Evolutionary conservation across 2,888 invertebrate species (phyloP).

Genomic region (Acrocyrtus sp.): DNA sequence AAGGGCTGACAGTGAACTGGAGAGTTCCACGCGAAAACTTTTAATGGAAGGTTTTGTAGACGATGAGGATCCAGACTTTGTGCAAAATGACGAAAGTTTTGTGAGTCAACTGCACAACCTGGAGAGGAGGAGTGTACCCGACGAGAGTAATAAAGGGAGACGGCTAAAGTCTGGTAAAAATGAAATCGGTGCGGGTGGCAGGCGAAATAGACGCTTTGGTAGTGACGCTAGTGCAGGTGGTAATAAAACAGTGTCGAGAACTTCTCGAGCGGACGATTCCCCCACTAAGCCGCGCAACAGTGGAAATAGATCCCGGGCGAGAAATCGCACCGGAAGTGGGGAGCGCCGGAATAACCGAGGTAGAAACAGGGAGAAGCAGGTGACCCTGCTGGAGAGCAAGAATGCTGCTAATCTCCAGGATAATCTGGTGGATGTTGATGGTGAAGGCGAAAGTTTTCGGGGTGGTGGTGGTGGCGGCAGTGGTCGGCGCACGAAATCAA

Average conservation of each 20-base stretch:
- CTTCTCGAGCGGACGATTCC: slow-evolving; percentile 26
- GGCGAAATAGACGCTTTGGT: slow-evolving; percentile 50
- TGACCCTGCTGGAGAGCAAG: slow-evolving; percentile 35
- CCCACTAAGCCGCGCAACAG: slow-evolving; percentile 7
- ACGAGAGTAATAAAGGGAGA: slow-evolving; percentile 29
- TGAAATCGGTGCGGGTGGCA: slow-evolving; percentile 44
- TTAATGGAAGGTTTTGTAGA: slow-evolving; percentile 4
- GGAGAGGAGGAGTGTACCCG: slow-evolving; percentile 1
- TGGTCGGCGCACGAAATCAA: not conserved
- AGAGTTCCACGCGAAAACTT: slow-evolving; percentile 68
- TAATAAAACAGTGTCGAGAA: slow-evolving; percentile 38
- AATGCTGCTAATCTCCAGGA: slow-evolving; percentile 31
- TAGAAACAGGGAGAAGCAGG: slow-evolving; percentile 19
- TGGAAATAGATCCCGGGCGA: slow-evolving; percentile 28
- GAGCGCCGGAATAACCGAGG: slow-evolving; percentile 14
- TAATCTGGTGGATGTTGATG: slow-evolving; percentile 41
- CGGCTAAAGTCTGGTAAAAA: slow-evolving; percentile 9
- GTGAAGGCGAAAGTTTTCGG: slow-evolving; percentile 12
- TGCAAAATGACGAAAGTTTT: slow-evolving; percentile 46
- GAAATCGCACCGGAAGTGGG: slow-evolving; percentile 47
- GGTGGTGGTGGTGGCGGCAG: slow-evolving; percentile 20
- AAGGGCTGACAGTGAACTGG: slow-evolving; percentile 71
- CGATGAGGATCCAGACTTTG: slow-evolving; percentile 12
- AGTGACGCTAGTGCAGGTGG: slow-evolving; percentile 8
- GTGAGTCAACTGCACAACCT: slow-evolving; percentile 29